Evolutionary conservation across 2,113 vertebrate genomes (phyloP).

Genomic region (Pagrus major): DNA sequence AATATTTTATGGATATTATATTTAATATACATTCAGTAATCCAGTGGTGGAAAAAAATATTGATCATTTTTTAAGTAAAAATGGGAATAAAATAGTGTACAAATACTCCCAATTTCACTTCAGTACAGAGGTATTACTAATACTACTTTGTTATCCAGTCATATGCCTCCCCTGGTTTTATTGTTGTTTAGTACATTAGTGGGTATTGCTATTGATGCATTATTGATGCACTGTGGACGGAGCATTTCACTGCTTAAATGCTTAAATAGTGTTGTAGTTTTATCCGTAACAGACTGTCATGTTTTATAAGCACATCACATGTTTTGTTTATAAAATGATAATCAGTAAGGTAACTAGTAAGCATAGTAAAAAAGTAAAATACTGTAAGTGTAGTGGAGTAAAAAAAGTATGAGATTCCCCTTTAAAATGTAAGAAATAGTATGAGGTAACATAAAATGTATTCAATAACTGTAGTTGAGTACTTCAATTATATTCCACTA

Average conservation of each 20-base stretch:
- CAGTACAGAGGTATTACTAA: neutral
- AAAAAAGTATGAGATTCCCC: neutral
- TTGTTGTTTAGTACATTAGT: neutral
- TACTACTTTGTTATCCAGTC: neutral
- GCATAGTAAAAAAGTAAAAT: neutral
- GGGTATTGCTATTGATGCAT: neutral
- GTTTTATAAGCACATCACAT: too few species aligned
- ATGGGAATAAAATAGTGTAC: neutral
- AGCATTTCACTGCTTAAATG: neutral
- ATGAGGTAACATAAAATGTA: neutral
- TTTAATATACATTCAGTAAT: slow-evolving; percentile 19
- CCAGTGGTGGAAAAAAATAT: neutral
- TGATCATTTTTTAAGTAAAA: neutral
- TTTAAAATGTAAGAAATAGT: neutral
- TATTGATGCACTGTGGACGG: neutral
- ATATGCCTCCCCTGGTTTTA: neutral
- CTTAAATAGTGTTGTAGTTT: neutral
- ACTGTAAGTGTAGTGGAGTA: neutral
- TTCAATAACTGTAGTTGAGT: neutral
- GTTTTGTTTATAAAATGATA: neutral
- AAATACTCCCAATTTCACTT: neutral
- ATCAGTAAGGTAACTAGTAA: neutral
- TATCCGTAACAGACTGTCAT: neutral
- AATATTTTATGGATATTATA: neutral
- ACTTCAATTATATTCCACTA: neutral